Evolutionary conservation across 2,797 vertebrate species (phyloP).

Genomic region (Halcyon smyrnensis): DNA sequence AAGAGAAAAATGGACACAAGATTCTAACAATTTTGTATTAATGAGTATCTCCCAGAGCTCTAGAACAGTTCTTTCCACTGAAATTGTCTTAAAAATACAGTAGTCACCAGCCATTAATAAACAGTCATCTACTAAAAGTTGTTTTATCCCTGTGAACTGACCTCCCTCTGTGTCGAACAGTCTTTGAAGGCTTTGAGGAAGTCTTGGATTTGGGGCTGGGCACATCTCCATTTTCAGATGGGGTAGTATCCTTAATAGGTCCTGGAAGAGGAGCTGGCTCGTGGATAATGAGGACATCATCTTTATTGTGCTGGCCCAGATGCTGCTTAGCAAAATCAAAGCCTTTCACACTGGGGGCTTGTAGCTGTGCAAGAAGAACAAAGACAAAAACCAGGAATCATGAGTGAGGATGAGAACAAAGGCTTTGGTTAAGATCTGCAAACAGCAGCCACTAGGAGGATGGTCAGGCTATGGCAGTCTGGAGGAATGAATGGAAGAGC

Average conservation of each 20-base stretch:
- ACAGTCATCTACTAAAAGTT: background rate
- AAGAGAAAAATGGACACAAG: background rate
- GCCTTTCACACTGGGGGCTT: slow-evolving; percentile 95
- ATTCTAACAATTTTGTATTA: background rate
- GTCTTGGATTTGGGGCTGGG: slow-evolving; percentile 91
- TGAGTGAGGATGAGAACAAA: background rate
- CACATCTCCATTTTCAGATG: slow-evolving; percentile 91
- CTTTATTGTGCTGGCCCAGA: slow-evolving; percentile 95
- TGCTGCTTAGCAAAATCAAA: slow-evolving; percentile 98
- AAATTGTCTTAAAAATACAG: background rate
- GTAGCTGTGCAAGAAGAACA: slow-evolving; percentile 82
- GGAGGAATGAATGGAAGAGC: background rate
- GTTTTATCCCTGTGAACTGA: slow-evolving; percentile 67
- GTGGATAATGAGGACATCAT: slow-evolving; percentile 94
- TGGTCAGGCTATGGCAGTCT: background rate
- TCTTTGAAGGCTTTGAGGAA: slow-evolving; percentile 87
- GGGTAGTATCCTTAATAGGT: slow-evolving; percentile 89
- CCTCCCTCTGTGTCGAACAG: slow-evolving; percentile 88
- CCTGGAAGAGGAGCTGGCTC: slow-evolving; percentile 87
- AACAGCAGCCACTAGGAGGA: background rate
- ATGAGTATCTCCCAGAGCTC: background rate
- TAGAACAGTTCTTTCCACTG: background rate
- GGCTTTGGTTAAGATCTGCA: background rate
- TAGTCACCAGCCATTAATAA: background rate
- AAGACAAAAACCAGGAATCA: background rate